Conservation (phyloP, 92 coral and sea anemone genomes). For the Actinostola sp. region DNA sequence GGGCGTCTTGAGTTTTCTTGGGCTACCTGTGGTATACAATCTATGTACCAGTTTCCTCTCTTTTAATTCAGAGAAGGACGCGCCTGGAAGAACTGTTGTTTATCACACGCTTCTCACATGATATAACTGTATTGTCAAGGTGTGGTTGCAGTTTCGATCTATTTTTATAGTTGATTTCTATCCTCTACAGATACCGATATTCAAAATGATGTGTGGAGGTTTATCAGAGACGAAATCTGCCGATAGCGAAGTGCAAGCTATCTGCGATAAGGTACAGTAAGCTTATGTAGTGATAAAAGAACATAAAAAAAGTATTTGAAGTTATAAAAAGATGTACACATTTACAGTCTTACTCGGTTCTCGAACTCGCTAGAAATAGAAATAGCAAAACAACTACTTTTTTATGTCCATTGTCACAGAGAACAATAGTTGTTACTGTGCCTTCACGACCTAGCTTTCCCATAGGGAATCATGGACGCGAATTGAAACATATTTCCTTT, state of each 20-base stretch:
- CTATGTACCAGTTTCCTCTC: neutral
- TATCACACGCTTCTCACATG: conserved; percentile 7
- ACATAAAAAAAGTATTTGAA: neutral
- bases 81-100: conserved; percentile 9
- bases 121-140: neutral
- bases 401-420: too few relatives aligned
- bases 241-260: conserved; percentile 42
- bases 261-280: conserved; percentile 57
- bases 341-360: too few relatives aligned
- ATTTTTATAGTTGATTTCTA: neutral
- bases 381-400: too few relatives aligned
- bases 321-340: neutral
- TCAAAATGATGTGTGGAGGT: conserved; percentile 68
- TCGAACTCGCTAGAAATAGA: too few relatives aligned
- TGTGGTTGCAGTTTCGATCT: neutral
- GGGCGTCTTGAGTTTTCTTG: too few relatives aligned
- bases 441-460: too few relatives aligned
- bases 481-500: too few relatives aligned
- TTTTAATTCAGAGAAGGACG: neutral
- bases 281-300: neutral
- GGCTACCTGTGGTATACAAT: neutral
- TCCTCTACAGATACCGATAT: neutral
- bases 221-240: conserved; percentile 45
- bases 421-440: too few relatives aligned
- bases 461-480: too few relatives aligned